Percentiles rank a stretch among this genome's conserved stretches.
These are phyloP conservation scores for Trididemnum clinides DNA, from an alignment of 23 tunicate species.

Conservation along the genomic window DNA sequence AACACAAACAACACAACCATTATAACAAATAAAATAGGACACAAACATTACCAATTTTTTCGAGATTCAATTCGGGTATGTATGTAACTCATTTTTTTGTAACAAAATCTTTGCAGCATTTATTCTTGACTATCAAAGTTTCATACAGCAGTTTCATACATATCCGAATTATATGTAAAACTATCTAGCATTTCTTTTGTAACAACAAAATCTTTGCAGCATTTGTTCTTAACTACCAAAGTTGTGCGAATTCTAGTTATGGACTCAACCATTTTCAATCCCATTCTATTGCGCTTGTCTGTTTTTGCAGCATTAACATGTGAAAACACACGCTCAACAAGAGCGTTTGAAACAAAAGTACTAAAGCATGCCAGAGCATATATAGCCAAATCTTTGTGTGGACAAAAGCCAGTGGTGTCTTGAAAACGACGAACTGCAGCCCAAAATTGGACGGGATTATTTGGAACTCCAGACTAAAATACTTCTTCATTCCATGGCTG, in stretches of 20 bases:
- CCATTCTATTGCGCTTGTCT: constrained; percentile 14
- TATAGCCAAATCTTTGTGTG: not conserved
- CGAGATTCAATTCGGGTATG: no score
- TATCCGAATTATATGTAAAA: constrained; percentile 12
- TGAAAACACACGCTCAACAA: constrained; percentile 32
- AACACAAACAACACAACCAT: no score
- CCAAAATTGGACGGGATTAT: constrained; percentile 36
- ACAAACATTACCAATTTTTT: not conserved
- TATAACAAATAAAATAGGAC: not conserved
- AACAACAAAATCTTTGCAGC: constrained; percentile 30
- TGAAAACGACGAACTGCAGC: constrained; percentile 26
- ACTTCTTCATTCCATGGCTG: constrained; percentile 33
- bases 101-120: not conserved
- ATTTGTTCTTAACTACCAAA: not conserved
- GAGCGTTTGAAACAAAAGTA: constrained; percentile 4
- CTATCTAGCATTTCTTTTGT: not conserved
- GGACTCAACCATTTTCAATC: not conserved
- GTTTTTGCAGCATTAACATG: constrained; percentile 13
- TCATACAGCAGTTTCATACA: constrained; percentile 12
- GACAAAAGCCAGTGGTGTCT: not conserved
- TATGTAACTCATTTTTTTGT: not conserved
- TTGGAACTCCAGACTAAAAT: not conserved
- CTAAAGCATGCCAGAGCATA: constrained; percentile 23
- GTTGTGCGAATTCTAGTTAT: not conserved
- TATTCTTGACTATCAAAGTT: no score